Evolutionary conservation across 1,140 invertebrate species (phyloP), one percentile per base, ranked within the genome.

Genomic region (Brachionus calyciflorus): DNA sequence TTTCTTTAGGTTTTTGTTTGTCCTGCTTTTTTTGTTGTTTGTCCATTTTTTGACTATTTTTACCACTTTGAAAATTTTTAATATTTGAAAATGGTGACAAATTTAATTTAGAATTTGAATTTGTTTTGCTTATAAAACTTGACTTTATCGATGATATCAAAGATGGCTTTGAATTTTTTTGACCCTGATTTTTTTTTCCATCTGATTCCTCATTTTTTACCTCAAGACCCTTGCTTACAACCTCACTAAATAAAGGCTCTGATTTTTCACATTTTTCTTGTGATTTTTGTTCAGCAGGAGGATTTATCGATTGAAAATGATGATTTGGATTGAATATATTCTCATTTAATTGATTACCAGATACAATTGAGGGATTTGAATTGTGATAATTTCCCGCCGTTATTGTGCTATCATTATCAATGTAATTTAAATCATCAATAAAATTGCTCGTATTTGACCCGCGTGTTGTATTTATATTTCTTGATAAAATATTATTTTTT

Each of bases 1-100:
- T 44, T 44, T 65, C 40, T 24, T 65, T 65, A 21, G 33, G 33
- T 14, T 65, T 44, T 46, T 65, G 60, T 65, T 41, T 65, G 21
- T 65, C 40, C 14, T 65, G 60, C 44, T 65, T 41, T 44, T 65
- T 41, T 65, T 65, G 60, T 41, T 65, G 60, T 28, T 65, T 41
- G 12, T 65, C 37, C 37, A 44, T 3, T 65, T 65, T 65, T 65
- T 65, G 60, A 44, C 40, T 65, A 44, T 65, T 65, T 24, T 65
- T 65, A 19, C 2, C 3, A 46, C 37, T 65, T 19, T 60, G 55
- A 3, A 30, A 60, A 17, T 33, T 33, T 60, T 65, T 65, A 44
- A 44, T 65, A 0, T 17, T 65, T 5, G 60, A 65, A 65, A 65
- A 65, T 24, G 60, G 60, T 26, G 60, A 65, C 40, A 65, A 65